Evolutionary conservation across 2,113 vertebrate species (phyloP), one percentile per base, ranked within the genome.

Genomic region (Pontoporia blainvillei): DNA sequence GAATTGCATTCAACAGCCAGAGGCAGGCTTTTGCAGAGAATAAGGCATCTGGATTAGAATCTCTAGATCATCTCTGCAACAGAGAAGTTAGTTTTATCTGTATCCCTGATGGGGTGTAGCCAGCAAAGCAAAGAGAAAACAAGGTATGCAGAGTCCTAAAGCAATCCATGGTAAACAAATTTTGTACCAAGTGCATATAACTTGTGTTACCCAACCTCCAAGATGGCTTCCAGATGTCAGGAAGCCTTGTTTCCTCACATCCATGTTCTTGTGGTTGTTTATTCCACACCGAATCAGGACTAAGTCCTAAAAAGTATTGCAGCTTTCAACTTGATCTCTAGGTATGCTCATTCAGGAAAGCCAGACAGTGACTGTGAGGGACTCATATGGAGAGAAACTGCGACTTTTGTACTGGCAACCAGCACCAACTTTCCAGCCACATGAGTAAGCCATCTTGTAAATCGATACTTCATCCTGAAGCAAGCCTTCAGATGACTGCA

Each of bases 191-290:
- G 13, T 46, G 1, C 5, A 67, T 76, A 76, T 0, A 5, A 23
- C 23, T 11, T 49, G 4, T 41, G 8, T 13, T 8, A 69, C 6
- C 4, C 29, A 61, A 15, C 0, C 5, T 91, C 13, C 2, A 64
- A 29, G 29, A 57, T 18, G 14, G 21, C 15, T 14, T 12, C 2
- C 31, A n/a, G 1, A 34, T 52, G 52, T 34, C 34, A 79, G 34
- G 21, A 20, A 81, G 4, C 8, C 44, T 83, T 39, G 39, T 10
- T 90, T 84, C 18, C 27, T 88, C 39, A 8, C 1, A 13, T 64
- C 5, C 9, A 46, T n/a, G 11, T 0, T 23, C 9, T 59, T 27
- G 18, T 15, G 27, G 41, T 15, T 29, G 0, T 54, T 4, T 7
- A 31, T 44, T n/a, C n/a, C 23, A 64, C 3, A 39, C 0, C 5